A percentile compares a stretch with the other conserved stretches of the same genome.
Evolutionary conservation across 2,113 vertebrate species (phyloP).

Genomic region (Apteryx owenii): DNA sequence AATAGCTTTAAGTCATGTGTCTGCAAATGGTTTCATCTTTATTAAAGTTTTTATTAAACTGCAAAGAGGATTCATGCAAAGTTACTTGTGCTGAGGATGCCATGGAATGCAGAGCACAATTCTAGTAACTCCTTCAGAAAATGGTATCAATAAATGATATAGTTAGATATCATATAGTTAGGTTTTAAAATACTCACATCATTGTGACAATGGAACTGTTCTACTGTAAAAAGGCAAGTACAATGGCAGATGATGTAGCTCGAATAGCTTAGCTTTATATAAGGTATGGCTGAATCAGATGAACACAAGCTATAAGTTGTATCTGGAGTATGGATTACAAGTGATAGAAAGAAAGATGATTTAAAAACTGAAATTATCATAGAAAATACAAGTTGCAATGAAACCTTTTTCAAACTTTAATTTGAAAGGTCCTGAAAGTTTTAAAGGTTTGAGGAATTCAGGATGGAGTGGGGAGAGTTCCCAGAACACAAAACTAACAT

Average conservation of each 20-base stretch:
- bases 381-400: background rate
- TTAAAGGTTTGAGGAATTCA: background rate
- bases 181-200: constrained; percentile 70
- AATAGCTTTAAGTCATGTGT: background rate
- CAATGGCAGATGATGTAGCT: constrained; percentile 69
- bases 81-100: background rate
- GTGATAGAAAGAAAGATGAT: background rate
- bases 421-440: background rate
- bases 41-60: background rate
- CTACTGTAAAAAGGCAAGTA: constrained; percentile 60
- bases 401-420: background rate
- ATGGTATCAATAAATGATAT: constrained; percentile 58
- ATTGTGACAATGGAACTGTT: constrained; percentile 59
- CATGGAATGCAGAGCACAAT: constrained; percentile 6
- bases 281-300: background rate
- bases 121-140: constrained; percentile 65
- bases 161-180: constrained; percentile 50
- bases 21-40: background rate
- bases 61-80: background rate
- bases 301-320: background rate
- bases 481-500: background rate
- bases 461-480: background rate
- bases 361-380: background rate
- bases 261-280: background rate
- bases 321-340: background rate